Conservation (phyloP, 2,797 vertebrate species). For the Tangara arthus region DNA sequence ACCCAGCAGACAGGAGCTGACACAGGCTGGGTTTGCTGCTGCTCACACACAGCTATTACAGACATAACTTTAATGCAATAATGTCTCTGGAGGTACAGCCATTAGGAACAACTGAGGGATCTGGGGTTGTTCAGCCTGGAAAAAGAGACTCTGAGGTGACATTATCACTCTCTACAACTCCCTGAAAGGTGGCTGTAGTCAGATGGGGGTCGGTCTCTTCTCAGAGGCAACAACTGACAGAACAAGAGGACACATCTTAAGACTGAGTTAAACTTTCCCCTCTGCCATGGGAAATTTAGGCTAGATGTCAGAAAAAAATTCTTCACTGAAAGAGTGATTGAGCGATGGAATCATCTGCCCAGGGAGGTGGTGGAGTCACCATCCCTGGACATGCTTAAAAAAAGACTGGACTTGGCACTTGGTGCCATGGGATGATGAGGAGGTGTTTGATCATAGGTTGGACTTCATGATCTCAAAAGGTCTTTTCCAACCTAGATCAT, state of each 20-base stretch:
- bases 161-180: rapidly evolving
- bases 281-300: rapidly evolving
- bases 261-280: not conserved
- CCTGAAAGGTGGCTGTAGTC: not conserved
- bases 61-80: not conserved
- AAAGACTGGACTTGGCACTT: not conserved
- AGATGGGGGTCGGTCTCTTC: rapidly evolving
- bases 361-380: not conserved
- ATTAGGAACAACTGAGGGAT: rapidly evolving
- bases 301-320: not conserved
- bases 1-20: not conserved
- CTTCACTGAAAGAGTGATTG: not conserved
- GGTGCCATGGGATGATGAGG: not conserved
- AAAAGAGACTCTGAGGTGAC: not conserved
- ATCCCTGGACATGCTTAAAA: not conserved
- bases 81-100: not conserved
- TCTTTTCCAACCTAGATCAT: not conserved
- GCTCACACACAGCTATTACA: not conserved
- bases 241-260: not conserved
- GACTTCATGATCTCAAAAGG: not conserved
- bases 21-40: rapidly evolving
- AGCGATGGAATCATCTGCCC: not conserved
- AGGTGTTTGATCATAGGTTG: not conserved
- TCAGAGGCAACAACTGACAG: rapidly evolving
- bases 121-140: not conserved